Percentiles rank a stretch among this genome's conserved stretches.
phyloP scores from a whole-genome alignment of 2,113 vertebrate species.

The Tursiops truncatus region DNA sequence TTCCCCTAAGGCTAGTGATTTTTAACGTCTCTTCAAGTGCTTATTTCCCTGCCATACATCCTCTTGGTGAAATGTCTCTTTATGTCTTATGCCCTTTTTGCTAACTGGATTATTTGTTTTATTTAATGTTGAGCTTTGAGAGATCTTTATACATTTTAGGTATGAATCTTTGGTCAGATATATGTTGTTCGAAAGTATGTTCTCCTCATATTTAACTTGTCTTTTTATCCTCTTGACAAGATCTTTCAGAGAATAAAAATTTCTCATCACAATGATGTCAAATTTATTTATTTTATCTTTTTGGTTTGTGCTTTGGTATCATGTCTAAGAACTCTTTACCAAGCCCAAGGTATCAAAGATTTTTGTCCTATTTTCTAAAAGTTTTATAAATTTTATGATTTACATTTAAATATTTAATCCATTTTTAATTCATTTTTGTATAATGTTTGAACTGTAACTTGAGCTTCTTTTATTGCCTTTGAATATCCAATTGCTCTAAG shows the following conservation, averaged over 20 bases:
- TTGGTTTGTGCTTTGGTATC: background rate
- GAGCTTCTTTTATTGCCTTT: background rate
- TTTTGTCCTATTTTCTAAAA: background rate
- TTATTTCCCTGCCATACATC: background rate
- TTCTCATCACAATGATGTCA: conserved; percentile 7
- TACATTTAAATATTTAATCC: background rate
- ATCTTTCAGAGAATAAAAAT: background rate
- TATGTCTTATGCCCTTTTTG: background rate
- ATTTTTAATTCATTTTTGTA: background rate
- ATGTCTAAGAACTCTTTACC: background rate
- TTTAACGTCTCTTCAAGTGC: background rate
- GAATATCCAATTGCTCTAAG: background rate
- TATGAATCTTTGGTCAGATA: background rate
- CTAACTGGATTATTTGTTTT: background rate
- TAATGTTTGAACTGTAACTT: background rate
- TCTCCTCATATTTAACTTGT: background rate
- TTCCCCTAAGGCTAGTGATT: background rate
- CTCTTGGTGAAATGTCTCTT: background rate
- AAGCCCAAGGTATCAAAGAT: background rate
- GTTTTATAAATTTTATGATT: background rate
- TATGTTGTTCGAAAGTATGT: background rate
- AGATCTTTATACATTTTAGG: background rate
- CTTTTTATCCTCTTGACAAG: background rate
- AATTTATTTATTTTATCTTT: background rate
- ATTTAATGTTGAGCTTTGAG: background rate